Conservation (phyloP, 1,140 invertebrate species). For the Zaprionus tsacasi region DNA sequence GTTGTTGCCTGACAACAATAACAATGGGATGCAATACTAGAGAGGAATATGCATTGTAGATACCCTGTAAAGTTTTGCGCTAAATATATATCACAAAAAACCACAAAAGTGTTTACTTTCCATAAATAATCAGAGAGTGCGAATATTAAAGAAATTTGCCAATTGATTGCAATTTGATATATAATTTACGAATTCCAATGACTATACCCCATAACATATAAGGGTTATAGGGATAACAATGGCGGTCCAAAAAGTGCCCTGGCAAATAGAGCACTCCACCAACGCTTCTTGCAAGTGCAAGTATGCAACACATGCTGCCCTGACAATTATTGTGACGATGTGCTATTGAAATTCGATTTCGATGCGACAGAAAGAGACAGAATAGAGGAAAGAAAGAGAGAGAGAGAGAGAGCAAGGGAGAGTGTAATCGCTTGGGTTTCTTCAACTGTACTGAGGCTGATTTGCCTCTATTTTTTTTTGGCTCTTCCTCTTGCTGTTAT, state of each 20-base stretch:
- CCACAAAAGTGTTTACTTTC: too few species aligned
- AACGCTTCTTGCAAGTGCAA: constrained; percentile 21
- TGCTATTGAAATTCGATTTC: constrained; percentile 53
- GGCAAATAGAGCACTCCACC: constrained; percentile 33
- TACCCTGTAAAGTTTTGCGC: neutral
- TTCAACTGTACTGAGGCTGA: neutral
- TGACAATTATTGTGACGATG: constrained; percentile 52
- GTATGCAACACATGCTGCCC: constrained; percentile 49
- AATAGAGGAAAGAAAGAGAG: neutral
- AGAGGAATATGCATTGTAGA: neutral
- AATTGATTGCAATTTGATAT: neutral
- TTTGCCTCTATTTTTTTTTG: constrained; percentile 20
- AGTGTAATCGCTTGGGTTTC: neutral
- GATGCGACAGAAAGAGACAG: constrained; percentile 5
- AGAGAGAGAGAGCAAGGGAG: neutral
- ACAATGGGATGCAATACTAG: constrained; percentile 20
- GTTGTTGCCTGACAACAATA: constrained; percentile 56
- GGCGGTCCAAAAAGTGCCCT: constrained; percentile 10
- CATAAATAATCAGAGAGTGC: too few species aligned
- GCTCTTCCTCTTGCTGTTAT: constrained; percentile 18
- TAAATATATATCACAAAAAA: too few species aligned
- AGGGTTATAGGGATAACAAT: constrained; percentile 23
- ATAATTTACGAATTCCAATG: neutral
- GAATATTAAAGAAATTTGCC: neutral
- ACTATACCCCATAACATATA: neutral